Evolutionary conservation across 2,113 vertebrate genomes (phyloP), one percentile per base, ranked within the genome.

Genomic region (Electrona antarctica): DNA sequence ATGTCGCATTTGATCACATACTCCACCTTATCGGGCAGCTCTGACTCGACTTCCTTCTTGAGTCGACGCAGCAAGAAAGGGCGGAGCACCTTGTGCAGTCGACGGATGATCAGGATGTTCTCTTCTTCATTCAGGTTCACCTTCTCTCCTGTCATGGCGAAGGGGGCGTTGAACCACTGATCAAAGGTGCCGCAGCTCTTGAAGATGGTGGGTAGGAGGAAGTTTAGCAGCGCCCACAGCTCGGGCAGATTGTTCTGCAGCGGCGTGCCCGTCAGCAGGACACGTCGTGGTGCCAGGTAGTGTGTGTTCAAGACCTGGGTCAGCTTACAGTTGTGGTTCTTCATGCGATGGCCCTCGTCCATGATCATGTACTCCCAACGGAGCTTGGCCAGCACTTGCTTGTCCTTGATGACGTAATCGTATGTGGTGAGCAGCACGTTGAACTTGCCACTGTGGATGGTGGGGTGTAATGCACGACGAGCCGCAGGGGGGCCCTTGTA

Each of bases 281-380:
- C 0, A 0, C 98, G 96, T 0, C 98, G 94, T 0, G 98, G 97
- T 0, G 97, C 98, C 84, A 99, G 91, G 21, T 99, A 99, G 93
- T 99, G 97, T 0, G 97, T 98, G 92, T 99, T 99, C 57, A 99
- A 91, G 62, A 99, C 98, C 89, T 98, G 97, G 0, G 98, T 98
- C 52, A 99, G 95, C 54, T 98, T 99, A 88, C 98, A 99, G 90
- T 99, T 97, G 80, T 99, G 98, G 89, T 99, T 99, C 91, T 99
- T 99, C 98, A 99, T 99, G 0, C 98, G 91, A 76, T 99, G 98
- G 11, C 98, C 98, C 73, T 99, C 97, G 0, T 99, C 98, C 77
- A 99, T 97, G 0, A 99, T 99, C 98, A 99, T 99, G 90, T 99
- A 99, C 89, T 99, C 99, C 98, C 98, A 99, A 1, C 97, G 97